Evolutionary conservation across 1,140 invertebrate genomes (phyloP), one percentile per base, ranked within the genome.

Genomic region (Fragariocoptes setiger): DNA sequence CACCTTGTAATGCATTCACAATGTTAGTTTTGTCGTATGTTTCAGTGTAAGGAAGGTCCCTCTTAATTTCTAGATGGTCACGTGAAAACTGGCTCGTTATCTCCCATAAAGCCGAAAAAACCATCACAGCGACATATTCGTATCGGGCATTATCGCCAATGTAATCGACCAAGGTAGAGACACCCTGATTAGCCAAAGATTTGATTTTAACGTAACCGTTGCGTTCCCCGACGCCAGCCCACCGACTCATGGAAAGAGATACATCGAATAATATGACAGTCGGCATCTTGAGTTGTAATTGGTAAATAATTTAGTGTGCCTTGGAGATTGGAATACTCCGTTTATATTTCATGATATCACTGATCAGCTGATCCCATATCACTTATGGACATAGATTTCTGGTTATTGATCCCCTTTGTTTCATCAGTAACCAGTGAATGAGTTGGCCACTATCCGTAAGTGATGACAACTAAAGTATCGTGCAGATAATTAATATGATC

Each of bases 81-180:
- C 79, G 60, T 0, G 78, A 85, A 51, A 85, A 85, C 17, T 71
- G 64, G 25, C 70, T 70, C 25, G 72, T 55, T 38, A 77, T 66
- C 65, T 83, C 75, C 54, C 70, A 74, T 1, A 67, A 51, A 12
- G 74, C 76, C 3, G 76, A 78, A 55, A 76, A 86, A 0, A 70
- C 63, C 41, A 72, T 60, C 57, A 90, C 56, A n/a, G 80, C 66
- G 8, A 79, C 71, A 62, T 85, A 83, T 60, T 92, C 85, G 39
- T 90, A 53, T 61, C 77, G 85, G 12, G 71, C 74, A 53, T 80
- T 70, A 1, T 63, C 51, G 48, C 69, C 64, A 40, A 90, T 62
- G 56, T 79, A 74, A 60, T 90, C 76, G 21, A 90, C 58, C 44
- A 90, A 65, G 35, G 68, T 64, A 54, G 75, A 76, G 42, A 90